Evolutionary conservation across 2,113 vertebrate species (phyloP), one percentile per base, ranked within the genome.

Genomic region (Eonycteris spelaea): DNA sequence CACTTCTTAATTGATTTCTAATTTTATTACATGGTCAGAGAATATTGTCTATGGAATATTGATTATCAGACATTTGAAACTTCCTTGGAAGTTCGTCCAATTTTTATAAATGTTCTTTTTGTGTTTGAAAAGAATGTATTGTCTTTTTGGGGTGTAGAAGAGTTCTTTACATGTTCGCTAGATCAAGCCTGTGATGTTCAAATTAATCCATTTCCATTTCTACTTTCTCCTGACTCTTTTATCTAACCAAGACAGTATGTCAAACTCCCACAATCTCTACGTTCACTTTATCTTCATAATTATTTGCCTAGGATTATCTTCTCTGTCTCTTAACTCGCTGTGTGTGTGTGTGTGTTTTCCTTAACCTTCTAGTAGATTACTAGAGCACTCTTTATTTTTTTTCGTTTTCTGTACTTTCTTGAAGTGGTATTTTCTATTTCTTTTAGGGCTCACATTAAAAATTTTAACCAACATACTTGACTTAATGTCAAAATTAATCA

Each of bases 21-120:
- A 84, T 84, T 79, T 67, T 74, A 63, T 63, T 40, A 7, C 70
- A 63, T 86, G 21, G 26, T 71, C 78, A 86, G 68, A 90, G 77
- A 95, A 61, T 55, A 92, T 82, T 89, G 26, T 26, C 26, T 61
- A 2, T 43, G 33, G 68, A 55, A 51, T 93, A 63, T 40, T 77
- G 48, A 75, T 75, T 35, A 90, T 74, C 51, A 65, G 57, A 40
- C 87, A 78, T 67, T 78, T 78, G 55, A 94, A 53, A 59, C 40
- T 53, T 94, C 65, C 33, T 90, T 95, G 45, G 40, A 92, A 38
- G 13, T 40, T 26, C 86, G 74, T 19, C 87, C 80, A 74, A 26
- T 68, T 85, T 88, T 92, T 82, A 15, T 74, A 45, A 82, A 59
- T 94, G 68, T 90, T 87, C 15, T 90, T 68, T 82, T 71, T 71